These are phyloP conservation scores for Mesodorylaimus sp. DNA, from an alignment of 2,888 invertebrate species.

Conservation along the genomic window DNA sequence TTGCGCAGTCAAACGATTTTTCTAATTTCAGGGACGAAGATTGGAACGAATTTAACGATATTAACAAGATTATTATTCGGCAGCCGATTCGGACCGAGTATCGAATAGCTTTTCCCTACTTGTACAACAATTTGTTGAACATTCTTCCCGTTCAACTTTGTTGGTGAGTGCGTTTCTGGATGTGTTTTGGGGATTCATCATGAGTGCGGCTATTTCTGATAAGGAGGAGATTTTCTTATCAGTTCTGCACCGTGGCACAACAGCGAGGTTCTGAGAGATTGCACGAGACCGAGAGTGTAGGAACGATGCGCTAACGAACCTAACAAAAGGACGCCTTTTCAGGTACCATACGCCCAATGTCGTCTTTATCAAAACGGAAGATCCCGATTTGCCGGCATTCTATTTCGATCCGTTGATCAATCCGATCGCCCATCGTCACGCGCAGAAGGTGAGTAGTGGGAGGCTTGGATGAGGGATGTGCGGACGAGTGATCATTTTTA, in stretches of 20 bases:
- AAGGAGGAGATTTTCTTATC: not conserved
- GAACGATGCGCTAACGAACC: not conserved
- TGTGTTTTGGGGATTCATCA: no score
- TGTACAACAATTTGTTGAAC: constrained; percentile 80
- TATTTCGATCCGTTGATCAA: constrained; percentile 99
- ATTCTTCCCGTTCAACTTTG: constrained; percentile 90
- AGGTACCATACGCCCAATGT: constrained; percentile 99
- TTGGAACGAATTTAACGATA: constrained; percentile 99
- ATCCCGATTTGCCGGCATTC: constrained; percentile 96
- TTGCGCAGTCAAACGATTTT: constrained; percentile 2
- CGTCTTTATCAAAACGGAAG: constrained; percentile 98
- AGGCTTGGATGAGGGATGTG: not conserved
- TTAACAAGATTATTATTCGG: constrained; percentile 97
- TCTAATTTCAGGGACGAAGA: constrained; percentile 63
- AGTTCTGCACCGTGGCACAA: constrained; percentile 4
- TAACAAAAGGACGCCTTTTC: no score
- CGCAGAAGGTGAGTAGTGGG: constrained; percentile 32
- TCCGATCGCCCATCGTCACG: constrained; percentile 85
- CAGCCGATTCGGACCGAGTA: constrained; percentile 97
- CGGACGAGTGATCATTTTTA: constrained; percentile 20
- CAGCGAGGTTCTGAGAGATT: not conserved
- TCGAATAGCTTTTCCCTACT: constrained; percentile 92
- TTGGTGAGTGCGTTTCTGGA: constrained; percentile 54
- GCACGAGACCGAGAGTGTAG: not conserved
- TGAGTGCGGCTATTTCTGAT: not conserved